Conservation (phyloP, 2,113 vertebrate species). For the Pachypanchax playfairii region DNA sequence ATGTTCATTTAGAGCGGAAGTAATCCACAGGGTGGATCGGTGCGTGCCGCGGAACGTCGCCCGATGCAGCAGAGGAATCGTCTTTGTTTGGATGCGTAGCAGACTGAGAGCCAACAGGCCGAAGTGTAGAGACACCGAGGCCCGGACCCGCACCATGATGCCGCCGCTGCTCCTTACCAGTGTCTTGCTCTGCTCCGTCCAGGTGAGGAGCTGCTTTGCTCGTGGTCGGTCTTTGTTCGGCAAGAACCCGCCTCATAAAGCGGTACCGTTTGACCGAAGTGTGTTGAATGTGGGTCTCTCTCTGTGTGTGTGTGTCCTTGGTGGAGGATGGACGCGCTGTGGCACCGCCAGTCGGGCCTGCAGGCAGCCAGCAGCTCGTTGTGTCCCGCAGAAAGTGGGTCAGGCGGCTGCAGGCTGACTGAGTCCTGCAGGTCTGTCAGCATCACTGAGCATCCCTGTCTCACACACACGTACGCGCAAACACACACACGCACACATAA, state of each 20-base stretch:
- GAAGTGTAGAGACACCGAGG: neutral
- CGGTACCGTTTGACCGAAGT: neutral
- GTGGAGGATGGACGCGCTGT: too few relatives aligned
- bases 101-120: constrained; percentile 46
- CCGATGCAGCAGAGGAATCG: constrained; percentile 69
- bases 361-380: constrained; percentile 44
- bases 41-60: constrained; percentile 25
- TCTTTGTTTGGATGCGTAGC: constrained; percentile 79
- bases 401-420: constrained; percentile 62
- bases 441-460: constrained; percentile 33
- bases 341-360: constrained; percentile 18
- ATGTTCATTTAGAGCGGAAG: constrained; percentile 12
- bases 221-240: constrained; percentile 23
- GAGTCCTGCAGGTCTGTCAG: constrained; percentile 31
- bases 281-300: neutral
- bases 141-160: constrained; percentile 43
- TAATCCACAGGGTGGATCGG: constrained; percentile 6
- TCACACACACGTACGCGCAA: constrained; percentile 7
- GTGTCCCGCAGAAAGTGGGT: constrained; percentile 75
- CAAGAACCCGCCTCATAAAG: neutral
- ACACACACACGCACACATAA: neutral
- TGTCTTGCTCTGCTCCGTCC: constrained; percentile 51
- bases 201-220: constrained; percentile 55
- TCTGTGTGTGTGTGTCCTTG: neutral
- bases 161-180: constrained; percentile 36